These are phyloP conservation scores for Hemistola chrysoprasaria DNA, from an alignment of 2,888 invertebrate species.

Conservation along the genomic window DNA sequence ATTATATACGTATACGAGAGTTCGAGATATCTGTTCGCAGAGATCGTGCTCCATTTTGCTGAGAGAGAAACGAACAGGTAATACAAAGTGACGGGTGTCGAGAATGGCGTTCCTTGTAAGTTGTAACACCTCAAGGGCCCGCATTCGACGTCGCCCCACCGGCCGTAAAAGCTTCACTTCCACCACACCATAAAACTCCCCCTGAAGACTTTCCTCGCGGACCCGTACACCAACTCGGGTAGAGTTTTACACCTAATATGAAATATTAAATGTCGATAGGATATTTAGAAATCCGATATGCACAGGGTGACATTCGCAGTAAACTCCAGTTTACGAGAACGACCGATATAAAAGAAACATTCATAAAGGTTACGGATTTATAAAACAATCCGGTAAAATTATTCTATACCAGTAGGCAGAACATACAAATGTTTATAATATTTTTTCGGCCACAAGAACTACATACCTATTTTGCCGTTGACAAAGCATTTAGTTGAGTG, in stretches of 20 bases:
- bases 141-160: slow-evolving; percentile 50
- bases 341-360: slow-evolving; percentile 42
- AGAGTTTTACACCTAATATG: slow-evolving; percentile 34
- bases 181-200: slow-evolving; percentile 64
- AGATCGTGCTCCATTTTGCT: slow-evolving; percentile 38
- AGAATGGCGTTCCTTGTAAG: slow-evolving; percentile 48
- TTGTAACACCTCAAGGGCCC: slow-evolving; percentile 55
- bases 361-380: slow-evolving; percentile 39
- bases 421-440: not conserved
- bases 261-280: slow-evolving; percentile 16
- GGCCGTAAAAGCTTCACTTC: slow-evolving; percentile 65
- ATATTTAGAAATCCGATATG: slow-evolving; percentile 28
- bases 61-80: slow-evolving; percentile 40
- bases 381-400: slow-evolving; percentile 32
- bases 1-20: too few relatives aligned
- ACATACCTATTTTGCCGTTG: not conserved
- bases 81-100: slow-evolving; percentile 45
- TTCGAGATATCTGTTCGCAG: slow-evolving; percentile 29
- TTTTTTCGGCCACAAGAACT: not conserved
- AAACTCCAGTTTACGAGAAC: slow-evolving; percentile 36
- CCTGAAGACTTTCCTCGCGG: slow-evolving; percentile 48
- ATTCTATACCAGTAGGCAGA: slow-evolving; percentile 2
- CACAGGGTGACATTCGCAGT: slow-evolving; percentile 29
- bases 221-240: slow-evolving; percentile 29
- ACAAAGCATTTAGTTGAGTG: not conserved